These are phyloP conservation scores for Alitta virens DNA, from an alignment of 2,888 invertebrate species.

Conservation along the genomic window DNA sequence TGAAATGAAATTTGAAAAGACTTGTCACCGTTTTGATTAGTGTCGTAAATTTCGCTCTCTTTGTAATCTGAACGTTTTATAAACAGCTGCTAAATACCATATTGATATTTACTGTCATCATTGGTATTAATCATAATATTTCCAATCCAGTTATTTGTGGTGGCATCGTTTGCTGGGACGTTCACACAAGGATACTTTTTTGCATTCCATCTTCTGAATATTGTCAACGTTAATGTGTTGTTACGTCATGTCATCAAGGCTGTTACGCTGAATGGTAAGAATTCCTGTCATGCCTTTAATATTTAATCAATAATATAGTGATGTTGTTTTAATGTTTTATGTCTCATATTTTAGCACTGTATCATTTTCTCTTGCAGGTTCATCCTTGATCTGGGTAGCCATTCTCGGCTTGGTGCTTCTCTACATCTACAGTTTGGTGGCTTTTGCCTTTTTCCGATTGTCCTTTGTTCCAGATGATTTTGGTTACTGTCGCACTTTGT, in stretches of 20 bases:
- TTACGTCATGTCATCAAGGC: slow-evolving; percentile 7
- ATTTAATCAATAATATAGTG: no score
- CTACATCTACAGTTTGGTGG: slow-evolving; percentile 18
- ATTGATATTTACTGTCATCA: neutral
- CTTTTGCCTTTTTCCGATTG: slow-evolving; percentile 21
- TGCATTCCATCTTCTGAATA: slow-evolving; percentile 7
- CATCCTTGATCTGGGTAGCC: slow-evolving; percentile 15
- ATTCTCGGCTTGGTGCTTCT: slow-evolving; percentile 14
- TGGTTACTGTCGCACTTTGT: slow-evolving; percentile 15
- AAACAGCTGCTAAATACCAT: no score
- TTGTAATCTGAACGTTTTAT: no score
- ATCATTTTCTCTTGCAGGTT: slow-evolving; percentile 19
- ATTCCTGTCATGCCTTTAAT: neutral
- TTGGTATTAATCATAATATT: neutral
- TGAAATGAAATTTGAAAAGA: no score
- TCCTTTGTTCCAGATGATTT: slow-evolving; percentile 3
- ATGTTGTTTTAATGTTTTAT: no score
- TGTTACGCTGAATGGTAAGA: slow-evolving; percentile 9
- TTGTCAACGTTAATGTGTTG: slow-evolving; percentile 7
- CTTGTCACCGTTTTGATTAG: no score
- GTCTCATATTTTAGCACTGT: no score
- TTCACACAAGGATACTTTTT: slow-evolving; percentile 10
- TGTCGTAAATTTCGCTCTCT: no score
- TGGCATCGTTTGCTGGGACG: slow-evolving; percentile 7
- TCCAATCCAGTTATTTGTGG: slow-evolving; percentile 6